A percentile compares a stretch with the other conserved stretches of the same genome.
These are phyloP conservation scores for Calyptommatus sinebrachiatus DNA, from an alignment of 2,113 vertebrate species.

Conservation along the genomic window DNA sequence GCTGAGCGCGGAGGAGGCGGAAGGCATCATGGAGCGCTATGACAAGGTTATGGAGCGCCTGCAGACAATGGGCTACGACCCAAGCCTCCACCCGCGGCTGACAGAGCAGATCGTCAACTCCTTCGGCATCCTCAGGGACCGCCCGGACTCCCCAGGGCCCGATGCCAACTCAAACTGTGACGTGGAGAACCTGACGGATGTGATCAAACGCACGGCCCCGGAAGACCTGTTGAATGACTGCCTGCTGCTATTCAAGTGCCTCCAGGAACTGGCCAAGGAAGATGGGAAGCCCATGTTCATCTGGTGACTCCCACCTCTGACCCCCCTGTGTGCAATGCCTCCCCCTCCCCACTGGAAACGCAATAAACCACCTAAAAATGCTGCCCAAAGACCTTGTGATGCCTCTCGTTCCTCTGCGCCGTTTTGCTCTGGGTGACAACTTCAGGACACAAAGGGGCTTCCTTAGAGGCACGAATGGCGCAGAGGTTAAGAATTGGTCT, in stretches of 20 bases:
- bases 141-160: constrained; percentile 1
- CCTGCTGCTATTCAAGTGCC: constrained; percentile 62
- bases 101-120: constrained; percentile 67
- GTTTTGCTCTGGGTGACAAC: no score
- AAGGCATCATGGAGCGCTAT: constrained; percentile 53
- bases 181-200: constrained; percentile 26
- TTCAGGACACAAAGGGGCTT: no score
- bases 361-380: constrained; percentile 2
- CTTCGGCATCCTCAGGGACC: constrained; percentile 66
- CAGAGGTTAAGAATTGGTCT: no score
- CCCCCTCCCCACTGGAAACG: background rate
- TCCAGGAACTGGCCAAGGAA: constrained; percentile 52
- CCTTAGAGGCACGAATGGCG: no score
- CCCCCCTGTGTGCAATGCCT: no score
- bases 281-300: constrained; percentile 63
- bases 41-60: constrained; percentile 52
- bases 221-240: constrained; percentile 56
- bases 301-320: constrained; percentile 42
- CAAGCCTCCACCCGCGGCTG: constrained; percentile 58
- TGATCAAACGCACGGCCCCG: constrained; percentile 35
- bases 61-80: constrained; percentile 55
- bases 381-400: background rate
- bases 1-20: constrained; percentile 50
- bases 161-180: constrained; percentile 30
- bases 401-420: background rate